Percentiles rank a stretch among this genome's conserved stretches.
These are phyloP conservation scores for Prosopocoilus inquinatus DNA, from an alignment of 2,888 invertebrate genomes.

Conservation along the genomic window DNA sequence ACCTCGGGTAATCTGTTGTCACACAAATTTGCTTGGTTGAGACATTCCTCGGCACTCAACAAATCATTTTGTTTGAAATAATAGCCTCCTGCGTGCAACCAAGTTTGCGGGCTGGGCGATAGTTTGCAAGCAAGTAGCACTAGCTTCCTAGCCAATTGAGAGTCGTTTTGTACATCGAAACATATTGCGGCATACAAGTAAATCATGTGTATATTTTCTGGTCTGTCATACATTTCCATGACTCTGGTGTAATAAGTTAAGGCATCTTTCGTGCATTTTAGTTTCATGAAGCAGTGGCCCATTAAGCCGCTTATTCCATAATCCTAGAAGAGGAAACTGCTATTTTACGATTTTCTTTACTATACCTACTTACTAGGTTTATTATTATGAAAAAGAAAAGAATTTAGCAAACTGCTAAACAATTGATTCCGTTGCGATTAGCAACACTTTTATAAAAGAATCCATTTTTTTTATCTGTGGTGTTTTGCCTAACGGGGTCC, in stretches of 20 bases:
- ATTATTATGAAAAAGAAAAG: too few species aligned
- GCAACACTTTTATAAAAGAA: too few species aligned
- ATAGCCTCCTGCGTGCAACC: constrained; percentile 36
- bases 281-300: constrained; percentile 40
- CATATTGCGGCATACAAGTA: constrained; percentile 39
- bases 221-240: constrained; percentile 38
- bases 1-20: constrained; percentile 43
- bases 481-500: too few species aligned
- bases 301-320: constrained; percentile 38
- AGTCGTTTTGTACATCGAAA: constrained; percentile 33
- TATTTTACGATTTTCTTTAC: too few species aligned
- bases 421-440: too few species aligned
- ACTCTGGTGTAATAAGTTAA: constrained; percentile 38
- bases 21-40: constrained; percentile 44
- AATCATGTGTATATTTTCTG: constrained; percentile 42
- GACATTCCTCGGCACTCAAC: constrained; percentile 47
- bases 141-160: constrained; percentile 41
- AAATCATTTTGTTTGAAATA: constrained; percentile 42
- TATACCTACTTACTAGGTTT: too few species aligned
- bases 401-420: too few species aligned
- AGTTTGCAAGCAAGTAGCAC: constrained; percentile 42
- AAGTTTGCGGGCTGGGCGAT: constrained; percentile 44
- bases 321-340: constrained; percentile 32
- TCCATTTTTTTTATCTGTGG: too few species aligned
- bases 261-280: constrained; percentile 35